Conservation (phyloP, 2,888 invertebrate genomes). For the Podabrus alpinus region DNA sequence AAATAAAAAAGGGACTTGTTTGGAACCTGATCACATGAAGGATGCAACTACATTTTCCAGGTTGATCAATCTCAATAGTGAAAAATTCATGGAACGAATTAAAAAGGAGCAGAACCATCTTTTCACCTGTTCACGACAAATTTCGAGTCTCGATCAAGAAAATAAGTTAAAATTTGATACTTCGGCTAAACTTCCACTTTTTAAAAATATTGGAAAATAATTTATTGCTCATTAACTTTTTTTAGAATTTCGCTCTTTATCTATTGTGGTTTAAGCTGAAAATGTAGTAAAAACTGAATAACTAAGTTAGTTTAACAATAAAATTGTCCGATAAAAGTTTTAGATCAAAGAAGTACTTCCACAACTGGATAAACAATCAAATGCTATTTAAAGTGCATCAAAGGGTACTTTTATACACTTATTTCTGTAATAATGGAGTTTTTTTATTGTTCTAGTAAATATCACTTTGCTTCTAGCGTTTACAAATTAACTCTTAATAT, state of each 20-base stretch:
- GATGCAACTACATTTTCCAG: too few species aligned
- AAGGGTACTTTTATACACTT: not conserved
- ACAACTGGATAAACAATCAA: not conserved
- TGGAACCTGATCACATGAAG: too few species aligned
- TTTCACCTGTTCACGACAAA: too few species aligned
- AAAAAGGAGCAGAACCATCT: too few species aligned
- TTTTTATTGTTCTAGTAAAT: not conserved
- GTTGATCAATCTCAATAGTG: too few species aligned
- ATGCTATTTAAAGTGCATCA: slow-evolving; percentile 1
- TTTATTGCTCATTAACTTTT: not conserved
- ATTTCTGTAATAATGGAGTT: not conserved
- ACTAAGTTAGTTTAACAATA: not conserved
- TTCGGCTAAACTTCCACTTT: too few species aligned
- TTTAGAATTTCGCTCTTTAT: not conserved
- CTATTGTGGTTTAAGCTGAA: not conserved
- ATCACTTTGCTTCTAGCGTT: not conserved
- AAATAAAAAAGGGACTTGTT: too few species aligned
- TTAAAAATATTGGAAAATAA: not conserved
- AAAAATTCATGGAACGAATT: too few species aligned
- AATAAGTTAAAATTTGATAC: too few species aligned
- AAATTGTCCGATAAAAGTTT: not conserved
- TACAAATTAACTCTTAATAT: not conserved
- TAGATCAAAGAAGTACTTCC: not conserved
- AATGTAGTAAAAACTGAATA: not conserved
- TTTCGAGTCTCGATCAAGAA: too few species aligned